A percentile compares a stretch with the other conserved stretches of the same genome.
These are phyloP conservation scores for Apteryx mantelli DNA, from an alignment of 2,113 vertebrate species.

Conservation along the genomic window DNA sequence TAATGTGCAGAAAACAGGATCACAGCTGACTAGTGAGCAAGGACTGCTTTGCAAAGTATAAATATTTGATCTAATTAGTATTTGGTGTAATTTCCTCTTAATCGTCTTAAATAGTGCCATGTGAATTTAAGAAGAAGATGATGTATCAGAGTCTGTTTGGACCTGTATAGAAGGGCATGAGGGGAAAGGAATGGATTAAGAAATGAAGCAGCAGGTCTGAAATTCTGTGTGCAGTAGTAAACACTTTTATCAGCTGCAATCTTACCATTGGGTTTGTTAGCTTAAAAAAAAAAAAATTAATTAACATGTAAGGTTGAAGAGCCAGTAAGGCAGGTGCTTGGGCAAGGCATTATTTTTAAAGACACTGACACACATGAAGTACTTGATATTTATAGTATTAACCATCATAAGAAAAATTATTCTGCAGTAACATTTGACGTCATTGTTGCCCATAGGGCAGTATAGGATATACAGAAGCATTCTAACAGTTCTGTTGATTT, in stretches of 20 bases:
- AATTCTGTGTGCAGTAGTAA: neutral
- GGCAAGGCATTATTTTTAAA: conserved; percentile 19
- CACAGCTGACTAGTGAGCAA: neutral
- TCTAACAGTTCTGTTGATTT: conserved; percentile 47
- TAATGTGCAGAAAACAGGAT: neutral
- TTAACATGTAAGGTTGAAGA: neutral
- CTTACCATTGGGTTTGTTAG: neutral
- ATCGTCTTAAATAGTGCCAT: neutral
- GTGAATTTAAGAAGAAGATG: neutral
- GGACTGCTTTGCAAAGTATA: neutral
- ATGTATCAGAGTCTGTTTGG: neutral
- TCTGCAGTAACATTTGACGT: conserved; percentile 25
- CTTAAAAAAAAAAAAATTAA: neutral
- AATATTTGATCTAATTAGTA: neutral
- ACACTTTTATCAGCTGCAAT: neutral
- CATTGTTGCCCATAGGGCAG: conserved; percentile 15
- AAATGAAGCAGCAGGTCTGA: conserved; percentile 30
- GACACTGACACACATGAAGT: conserved; percentile 36
- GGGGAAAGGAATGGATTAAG: neutral
- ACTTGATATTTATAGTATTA: conserved; percentile 41
- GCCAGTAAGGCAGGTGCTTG: conserved; percentile 43
- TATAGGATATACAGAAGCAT: neutral
- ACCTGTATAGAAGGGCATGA: neutral
- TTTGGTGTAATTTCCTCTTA: conserved; percentile 1
- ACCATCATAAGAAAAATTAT: neutral